Conservation (phyloP, 2,113 vertebrate species). For the Heloderma charlesbogerti region DNA sequence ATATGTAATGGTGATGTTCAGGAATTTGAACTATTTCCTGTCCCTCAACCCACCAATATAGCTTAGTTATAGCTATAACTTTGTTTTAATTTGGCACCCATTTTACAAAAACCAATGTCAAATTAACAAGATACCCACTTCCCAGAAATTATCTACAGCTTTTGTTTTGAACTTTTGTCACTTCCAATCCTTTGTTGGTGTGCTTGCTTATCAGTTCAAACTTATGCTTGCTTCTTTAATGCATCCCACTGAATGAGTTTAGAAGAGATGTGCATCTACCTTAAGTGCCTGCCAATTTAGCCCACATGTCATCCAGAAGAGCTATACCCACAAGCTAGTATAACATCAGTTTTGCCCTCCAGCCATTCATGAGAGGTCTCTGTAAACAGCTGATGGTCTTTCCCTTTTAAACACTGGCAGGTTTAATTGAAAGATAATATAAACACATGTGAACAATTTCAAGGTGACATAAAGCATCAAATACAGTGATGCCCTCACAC, state of each 20-base stretch:
- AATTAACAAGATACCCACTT: conserved; percentile 6
- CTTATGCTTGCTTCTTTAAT: not conserved
- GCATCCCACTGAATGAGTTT: not conserved
- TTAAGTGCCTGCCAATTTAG: not conserved
- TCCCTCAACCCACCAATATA: too few species aligned
- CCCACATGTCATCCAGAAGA: too few species aligned
- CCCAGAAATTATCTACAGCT: not conserved
- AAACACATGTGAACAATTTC: not conserved
- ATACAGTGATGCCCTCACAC: not conserved
- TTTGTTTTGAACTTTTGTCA: not conserved
- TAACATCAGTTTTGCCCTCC: not conserved
- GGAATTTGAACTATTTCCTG: not conserved
- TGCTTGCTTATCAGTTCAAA: not conserved
- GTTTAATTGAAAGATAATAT: not conserved
- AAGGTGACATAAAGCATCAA: not conserved
- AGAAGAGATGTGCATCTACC: not conserved
- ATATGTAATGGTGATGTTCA: not conserved
- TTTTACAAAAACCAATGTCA: conserved; percentile 2
- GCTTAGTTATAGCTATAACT: not conserved
- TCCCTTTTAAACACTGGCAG: accelerated
- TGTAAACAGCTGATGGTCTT: not conserved
- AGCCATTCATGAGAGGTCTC: not conserved
- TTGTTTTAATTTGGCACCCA: not conserved
- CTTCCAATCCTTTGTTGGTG: not conserved
- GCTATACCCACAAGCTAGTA: not conserved